Percentiles rank a stretch among this genome's conserved stretches.
These are phyloP conservation scores for Cryptomyrus ogoouensis DNA, from an alignment of 2,113 vertebrate species.

Conservation along the genomic window DNA sequence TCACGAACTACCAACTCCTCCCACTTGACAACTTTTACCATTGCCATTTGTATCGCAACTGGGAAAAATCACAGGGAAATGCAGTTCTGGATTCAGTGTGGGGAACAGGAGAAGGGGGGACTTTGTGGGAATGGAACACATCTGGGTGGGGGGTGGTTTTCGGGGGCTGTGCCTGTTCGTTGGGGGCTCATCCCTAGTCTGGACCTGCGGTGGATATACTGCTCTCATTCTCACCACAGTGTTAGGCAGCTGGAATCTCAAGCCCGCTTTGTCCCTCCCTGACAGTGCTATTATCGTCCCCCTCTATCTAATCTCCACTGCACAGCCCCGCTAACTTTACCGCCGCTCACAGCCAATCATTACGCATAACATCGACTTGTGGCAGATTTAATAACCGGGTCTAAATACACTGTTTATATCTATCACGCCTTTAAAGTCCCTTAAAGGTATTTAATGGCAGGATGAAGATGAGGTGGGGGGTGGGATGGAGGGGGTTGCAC, in stretches of 20 bases:
- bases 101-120: background rate
- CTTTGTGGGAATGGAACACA: background rate
- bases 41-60: background rate
- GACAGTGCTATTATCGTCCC: background rate
- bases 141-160: background rate
- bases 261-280: slow-evolving; percentile 30
- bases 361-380: background rate
- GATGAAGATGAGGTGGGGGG: background rate
- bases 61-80: background rate
- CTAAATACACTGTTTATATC: slow-evolving; percentile 1
- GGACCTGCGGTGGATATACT: background rate
- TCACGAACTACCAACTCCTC: background rate
- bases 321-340: background rate
- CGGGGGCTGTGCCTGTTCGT: background rate
- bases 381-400: background rate
- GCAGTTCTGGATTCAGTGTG: background rate
- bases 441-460: background rate
- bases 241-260: background rate
- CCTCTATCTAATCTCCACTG: background rate
- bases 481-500: background rate
- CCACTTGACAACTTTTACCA: background rate
- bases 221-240: background rate
- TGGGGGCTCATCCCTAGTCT: background rate
- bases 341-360: background rate
- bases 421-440: background rate